Evolutionary conservation across 2,113 vertebrate species (phyloP).

Genomic region (Bothrops jararaca): DNA sequence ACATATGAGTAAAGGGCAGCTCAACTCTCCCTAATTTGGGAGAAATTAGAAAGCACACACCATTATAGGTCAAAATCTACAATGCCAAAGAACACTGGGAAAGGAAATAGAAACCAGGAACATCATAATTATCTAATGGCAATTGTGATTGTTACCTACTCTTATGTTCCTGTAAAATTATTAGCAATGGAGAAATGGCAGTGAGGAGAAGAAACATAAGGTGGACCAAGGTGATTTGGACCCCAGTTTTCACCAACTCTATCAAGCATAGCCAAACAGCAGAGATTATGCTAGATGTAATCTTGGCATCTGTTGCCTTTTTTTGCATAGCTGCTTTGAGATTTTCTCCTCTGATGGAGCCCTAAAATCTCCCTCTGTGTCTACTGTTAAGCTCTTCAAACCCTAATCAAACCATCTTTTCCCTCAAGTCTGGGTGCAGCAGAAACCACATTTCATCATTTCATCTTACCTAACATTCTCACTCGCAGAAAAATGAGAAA

Average conservation of each 20-base stretch:
- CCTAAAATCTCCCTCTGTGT: not conserved
- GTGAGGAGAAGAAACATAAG: not conserved
- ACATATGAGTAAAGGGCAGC: not conserved
- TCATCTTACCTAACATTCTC: not conserved
- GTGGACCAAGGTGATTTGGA: not conserved
- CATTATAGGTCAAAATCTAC: not conserved
- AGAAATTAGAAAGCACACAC: not conserved
- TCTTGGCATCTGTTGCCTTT: not conserved
- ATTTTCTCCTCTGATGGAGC: not conserved
- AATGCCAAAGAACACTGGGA: not conserved
- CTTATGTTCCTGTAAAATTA: not conserved
- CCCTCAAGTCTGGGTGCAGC: not conserved
- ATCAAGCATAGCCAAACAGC: not conserved
- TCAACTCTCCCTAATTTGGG: not conserved
- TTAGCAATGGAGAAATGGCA: not conserved
- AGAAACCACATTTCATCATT: not conserved
- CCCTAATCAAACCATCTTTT: not conserved
- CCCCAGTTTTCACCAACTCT: not conserved
- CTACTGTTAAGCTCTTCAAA: not conserved
- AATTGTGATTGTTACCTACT: not conserved
- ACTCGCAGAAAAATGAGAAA: not conserved
- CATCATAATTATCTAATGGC: not conserved
- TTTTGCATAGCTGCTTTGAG: not conserved
- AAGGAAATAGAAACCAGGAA: not conserved
- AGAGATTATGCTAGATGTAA: not conserved